phyloP scores from a whole-genome alignment of 2,797 vertebrate species.

The Kryptolebias ocellatus region DNA sequence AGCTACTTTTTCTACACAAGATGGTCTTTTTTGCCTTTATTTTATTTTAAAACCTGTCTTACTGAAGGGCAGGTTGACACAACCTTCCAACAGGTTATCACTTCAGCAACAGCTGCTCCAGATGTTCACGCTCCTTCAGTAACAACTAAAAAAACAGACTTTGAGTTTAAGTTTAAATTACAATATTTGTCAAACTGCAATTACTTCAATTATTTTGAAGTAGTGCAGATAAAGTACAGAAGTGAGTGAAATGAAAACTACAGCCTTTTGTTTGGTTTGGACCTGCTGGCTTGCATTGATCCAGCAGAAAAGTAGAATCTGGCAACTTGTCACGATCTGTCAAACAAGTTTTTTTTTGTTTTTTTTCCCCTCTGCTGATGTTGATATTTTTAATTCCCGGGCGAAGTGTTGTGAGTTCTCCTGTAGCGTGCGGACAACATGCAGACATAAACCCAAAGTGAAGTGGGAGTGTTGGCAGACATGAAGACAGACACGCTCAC shows the following conservation, averaged over 20 bases:
- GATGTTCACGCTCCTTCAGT: too few species aligned
- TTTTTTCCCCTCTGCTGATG: neutral
- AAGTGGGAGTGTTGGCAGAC: slow-evolving; percentile 2
- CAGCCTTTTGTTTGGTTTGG: neutral
- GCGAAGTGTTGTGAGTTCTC: slow-evolving; percentile 7
- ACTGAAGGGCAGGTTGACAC: neutral
- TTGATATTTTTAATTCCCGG: slow-evolving; percentile 5
- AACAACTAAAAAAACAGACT: too few species aligned
- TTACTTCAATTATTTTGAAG: too few species aligned
- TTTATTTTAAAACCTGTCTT: neutral
- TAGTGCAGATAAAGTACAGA: neutral
- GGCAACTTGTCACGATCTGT: slow-evolving; percentile 1
- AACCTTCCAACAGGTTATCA: neutral
- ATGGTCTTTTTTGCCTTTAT: too few species aligned
- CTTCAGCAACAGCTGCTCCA: too few species aligned
- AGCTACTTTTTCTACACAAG: too few species aligned
- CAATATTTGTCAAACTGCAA: too few species aligned
- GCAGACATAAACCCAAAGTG: slow-evolving; percentile 12
- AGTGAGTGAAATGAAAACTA: neutral
- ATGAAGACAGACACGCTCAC: slow-evolving; percentile 19
- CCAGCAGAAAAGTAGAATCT: neutral
- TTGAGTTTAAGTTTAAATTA: too few species aligned
- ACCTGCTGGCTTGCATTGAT: neutral
- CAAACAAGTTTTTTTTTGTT: slow-evolving; percentile 4
- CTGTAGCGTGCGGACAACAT: neutral